Percentiles rank a stretch among this genome's conserved stretches.
Evolutionary conservation across 2,888 invertebrate genomes (phyloP).

Genomic region (Lobophora halterata): DNA sequence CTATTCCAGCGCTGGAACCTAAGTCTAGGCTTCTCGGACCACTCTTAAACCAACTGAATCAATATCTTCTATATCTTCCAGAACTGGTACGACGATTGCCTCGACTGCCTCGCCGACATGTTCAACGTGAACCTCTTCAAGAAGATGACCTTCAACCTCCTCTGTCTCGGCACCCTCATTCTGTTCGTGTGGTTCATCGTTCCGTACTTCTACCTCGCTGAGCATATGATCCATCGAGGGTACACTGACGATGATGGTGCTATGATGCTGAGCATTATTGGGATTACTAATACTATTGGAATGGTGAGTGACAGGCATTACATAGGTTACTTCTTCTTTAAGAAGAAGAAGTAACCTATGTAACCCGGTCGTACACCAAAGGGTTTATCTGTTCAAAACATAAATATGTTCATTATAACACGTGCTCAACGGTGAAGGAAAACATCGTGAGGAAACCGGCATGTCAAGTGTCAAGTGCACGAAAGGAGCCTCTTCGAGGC

Average conservation of each 20-base stretch:
- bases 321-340: no score
- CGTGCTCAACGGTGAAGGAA: no score
- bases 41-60: no score
- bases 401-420: no score
- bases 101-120: conserved; percentile 62
- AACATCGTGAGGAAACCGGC: no score
- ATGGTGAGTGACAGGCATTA: conserved; percentile 82
- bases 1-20: no score
- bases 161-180: conserved; percentile 92
- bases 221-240: conserved; percentile 86
- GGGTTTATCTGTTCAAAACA: no score
- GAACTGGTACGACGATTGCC: conserved; percentile 71
- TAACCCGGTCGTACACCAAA: no score
- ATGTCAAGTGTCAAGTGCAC: no score
- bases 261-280: conserved; percentile 91
- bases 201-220: conserved; percentile 96
- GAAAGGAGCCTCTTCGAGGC: no score
- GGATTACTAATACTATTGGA: conserved; percentile 94
- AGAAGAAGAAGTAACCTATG: no score
- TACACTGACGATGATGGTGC: conserved; percentile 88
- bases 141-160: conserved; percentile 88
- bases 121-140: conserved; percentile 90
- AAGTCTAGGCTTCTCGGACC: no score
- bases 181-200: conserved; percentile 97
- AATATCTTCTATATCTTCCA: conserved; percentile 42